Evolutionary conservation across 2,888 invertebrate genomes (phyloP).

Genomic region (Dermolepida albohirtum): DNA sequence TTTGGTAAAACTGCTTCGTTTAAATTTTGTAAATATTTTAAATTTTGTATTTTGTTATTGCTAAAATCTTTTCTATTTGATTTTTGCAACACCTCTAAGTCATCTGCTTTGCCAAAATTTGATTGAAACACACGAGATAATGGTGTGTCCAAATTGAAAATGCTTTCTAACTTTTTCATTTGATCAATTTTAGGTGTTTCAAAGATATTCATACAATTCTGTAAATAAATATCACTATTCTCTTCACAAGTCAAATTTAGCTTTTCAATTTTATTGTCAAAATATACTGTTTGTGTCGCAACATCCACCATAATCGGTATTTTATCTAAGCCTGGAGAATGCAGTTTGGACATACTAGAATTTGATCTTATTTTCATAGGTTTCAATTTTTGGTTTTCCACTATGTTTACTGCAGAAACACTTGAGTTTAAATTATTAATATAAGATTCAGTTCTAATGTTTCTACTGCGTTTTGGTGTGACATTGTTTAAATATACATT

Average conservation of each 20-base stretch:
- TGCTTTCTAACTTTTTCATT: slow-evolving; percentile 21
- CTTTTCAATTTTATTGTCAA: slow-evolving; percentile 12
- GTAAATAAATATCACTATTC: slow-evolving; percentile 20
- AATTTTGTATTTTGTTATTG: slow-evolving; percentile 24
- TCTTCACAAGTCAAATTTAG: not conserved
- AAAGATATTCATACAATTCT: slow-evolving; percentile 39
- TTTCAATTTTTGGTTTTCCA: not conserved
- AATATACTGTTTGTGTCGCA: slow-evolving; percentile 44
- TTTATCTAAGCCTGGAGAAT: slow-evolving; percentile 52
- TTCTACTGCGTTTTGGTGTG: slow-evolving; percentile 32
- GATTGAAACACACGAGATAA: not conserved
- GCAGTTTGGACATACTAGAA: slow-evolving; percentile 52
- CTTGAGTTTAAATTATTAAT: slow-evolving; percentile 31
- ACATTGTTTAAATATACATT: slow-evolving; percentile 25
- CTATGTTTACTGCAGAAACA: not conserved
- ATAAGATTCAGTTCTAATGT: slow-evolving; percentile 4
- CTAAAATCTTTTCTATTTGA: slow-evolving; percentile 12
- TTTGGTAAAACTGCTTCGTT: slow-evolving; percentile 42
- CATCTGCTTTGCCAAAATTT: not conserved
- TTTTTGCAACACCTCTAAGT: not conserved
- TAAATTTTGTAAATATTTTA: slow-evolving; percentile 42
- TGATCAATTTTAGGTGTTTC: slow-evolving; percentile 45
- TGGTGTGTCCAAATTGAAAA: slow-evolving; percentile 9
- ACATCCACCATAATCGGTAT: slow-evolving; percentile 47
- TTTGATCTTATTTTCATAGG: slow-evolving; percentile 41